These are phyloP conservation scores for Desmophyllum pertusum DNA, from an alignment of 92 coral and sea anemone genomes.

Conservation along the genomic window DNA sequence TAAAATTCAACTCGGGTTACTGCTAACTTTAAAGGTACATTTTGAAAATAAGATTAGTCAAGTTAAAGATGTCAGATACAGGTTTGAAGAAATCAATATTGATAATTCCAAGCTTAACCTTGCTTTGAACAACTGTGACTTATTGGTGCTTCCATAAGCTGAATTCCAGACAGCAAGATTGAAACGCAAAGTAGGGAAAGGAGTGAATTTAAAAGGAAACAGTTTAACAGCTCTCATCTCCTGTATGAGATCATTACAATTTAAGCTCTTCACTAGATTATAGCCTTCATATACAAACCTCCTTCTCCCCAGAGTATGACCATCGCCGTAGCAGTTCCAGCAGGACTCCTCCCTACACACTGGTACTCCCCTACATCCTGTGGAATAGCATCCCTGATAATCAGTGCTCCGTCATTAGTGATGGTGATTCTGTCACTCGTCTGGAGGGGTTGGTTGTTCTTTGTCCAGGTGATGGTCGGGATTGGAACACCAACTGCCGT, in stretches of 20 bases:
- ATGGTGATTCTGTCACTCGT: constrained; percentile 52
- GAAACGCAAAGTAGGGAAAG: background rate
- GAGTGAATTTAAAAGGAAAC: background rate
- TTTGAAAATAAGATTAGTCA: too few species aligned
- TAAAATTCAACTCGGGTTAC: too few species aligned
- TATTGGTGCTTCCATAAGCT: too few species aligned
- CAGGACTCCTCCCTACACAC: constrained; percentile 73
- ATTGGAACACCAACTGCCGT: constrained; percentile 77
- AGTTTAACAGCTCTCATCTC: background rate
- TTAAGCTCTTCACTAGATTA: background rate
- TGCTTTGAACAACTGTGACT: too few species aligned
- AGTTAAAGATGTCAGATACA: too few species aligned
- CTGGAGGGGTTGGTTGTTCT: constrained; percentile 49
- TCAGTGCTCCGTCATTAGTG: constrained; percentile 55
- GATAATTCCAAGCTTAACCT: too few species aligned
- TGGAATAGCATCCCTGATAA: constrained; percentile 65
- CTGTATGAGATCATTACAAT: background rate
- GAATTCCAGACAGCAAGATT: background rate
- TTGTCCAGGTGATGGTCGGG: constrained; percentile 74
- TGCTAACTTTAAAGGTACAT: too few species aligned
- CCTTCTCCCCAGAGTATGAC: constrained; percentile 56
- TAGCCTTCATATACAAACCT: constrained; percentile 21
- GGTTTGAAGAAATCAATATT: too few species aligned
- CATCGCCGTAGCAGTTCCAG: constrained; percentile 61
- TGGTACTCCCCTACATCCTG: constrained; percentile 78